phyloP scores from a whole-genome alignment of 2,888 invertebrate species.

The Lymantria monacha region DNA sequence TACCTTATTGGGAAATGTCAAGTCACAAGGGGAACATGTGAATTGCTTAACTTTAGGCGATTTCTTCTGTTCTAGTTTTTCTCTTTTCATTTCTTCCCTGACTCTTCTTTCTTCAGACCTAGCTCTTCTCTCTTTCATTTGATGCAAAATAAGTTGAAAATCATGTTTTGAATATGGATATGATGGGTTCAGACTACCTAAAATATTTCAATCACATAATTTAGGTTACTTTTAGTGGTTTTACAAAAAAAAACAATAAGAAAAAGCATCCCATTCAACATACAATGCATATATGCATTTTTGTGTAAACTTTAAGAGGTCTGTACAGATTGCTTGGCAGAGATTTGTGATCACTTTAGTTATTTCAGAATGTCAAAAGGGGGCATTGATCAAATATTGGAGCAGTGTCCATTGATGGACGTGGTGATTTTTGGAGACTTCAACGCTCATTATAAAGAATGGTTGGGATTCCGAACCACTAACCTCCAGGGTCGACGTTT shows the following conservation, averaged over 20 bases:
- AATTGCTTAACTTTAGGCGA: conserved; percentile 61
- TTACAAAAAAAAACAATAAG: neutral
- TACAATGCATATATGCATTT: no score
- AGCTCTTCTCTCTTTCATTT: conserved; percentile 64
- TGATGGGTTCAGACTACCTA: conserved; percentile 63
- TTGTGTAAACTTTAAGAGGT: no score
- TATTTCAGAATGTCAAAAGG: no score
- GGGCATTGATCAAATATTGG: no score
- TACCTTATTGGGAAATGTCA: conserved; percentile 67
- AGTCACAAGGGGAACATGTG: conserved; percentile 69
- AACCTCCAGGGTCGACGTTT: no score
- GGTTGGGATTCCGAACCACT: no score
- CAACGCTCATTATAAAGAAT: no score
- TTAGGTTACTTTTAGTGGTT: neutral
- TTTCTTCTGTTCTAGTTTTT: conserved; percentile 53
- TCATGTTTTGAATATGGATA: conserved; percentile 78
- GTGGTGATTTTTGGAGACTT: no score
- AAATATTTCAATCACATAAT: conserved; percentile 13
- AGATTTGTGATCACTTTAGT: no score
- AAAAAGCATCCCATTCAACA: no score
- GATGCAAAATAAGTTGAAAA: conserved; percentile 68
- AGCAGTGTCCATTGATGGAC: no score
- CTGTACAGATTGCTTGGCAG: no score
- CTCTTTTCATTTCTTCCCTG: conserved; percentile 50
- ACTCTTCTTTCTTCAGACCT: conserved; percentile 57